Evolutionary conservation across 2,797 vertebrate species (phyloP).

Genomic region (Arctocebus calabarensis): DNA sequence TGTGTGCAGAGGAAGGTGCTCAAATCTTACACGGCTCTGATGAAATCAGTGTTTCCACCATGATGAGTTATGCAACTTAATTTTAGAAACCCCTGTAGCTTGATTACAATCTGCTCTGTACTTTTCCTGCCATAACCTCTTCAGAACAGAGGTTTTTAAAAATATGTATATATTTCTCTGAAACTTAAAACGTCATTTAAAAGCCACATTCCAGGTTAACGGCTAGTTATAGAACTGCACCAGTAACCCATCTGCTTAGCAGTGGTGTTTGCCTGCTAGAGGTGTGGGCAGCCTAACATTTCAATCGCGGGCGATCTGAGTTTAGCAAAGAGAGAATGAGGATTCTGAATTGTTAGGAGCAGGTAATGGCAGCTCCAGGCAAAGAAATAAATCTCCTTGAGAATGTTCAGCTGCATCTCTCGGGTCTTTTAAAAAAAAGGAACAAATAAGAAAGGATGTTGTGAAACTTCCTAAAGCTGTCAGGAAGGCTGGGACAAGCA

Average conservation of each 20-base stretch:
- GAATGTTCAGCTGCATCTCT: background rate
- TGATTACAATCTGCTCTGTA: slow-evolving; percentile 12
- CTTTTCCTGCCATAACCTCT: background rate
- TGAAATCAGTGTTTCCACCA: background rate
- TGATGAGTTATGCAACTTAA: background rate
- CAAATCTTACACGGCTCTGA: background rate
- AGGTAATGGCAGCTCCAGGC: background rate
- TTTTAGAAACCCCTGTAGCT: slow-evolving; percentile 40
- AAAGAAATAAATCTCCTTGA: background rate
- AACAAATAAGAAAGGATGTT: background rate
- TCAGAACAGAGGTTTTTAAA: background rate
- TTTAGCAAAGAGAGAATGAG: background rate
- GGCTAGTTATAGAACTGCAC: background rate
- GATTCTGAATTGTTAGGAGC: background rate
- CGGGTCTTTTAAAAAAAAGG: slow-evolving; percentile 35
- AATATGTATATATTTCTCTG: background rate
- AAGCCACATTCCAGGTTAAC: slow-evolving; percentile 12
- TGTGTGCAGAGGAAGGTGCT: background rate
- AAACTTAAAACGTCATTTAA: background rate
- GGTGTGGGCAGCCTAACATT: background rate
- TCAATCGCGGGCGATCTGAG: background rate
- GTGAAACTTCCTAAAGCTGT: background rate
- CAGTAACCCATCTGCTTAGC: background rate
- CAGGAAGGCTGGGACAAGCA: background rate
- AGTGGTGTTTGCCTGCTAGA: background rate